Percentiles rank a stretch among this genome's conserved stretches.
Conservation (phyloP, 2,797 vertebrate genomes). For the Chanos chanos region DNA sequence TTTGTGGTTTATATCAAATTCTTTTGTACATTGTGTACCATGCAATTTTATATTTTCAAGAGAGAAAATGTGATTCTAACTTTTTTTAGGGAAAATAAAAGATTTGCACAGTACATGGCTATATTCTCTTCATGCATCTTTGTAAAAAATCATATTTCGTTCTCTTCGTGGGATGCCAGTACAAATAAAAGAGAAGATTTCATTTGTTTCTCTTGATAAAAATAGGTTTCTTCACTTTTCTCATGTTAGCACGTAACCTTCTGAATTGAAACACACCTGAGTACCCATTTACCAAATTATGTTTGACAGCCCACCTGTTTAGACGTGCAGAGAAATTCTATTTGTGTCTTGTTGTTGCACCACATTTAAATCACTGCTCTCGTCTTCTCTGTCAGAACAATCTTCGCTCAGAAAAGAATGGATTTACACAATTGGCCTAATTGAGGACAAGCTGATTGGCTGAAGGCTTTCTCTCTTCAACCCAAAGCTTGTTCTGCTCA, state of each 20-base stretch:
- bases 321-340: constrained; percentile 17
- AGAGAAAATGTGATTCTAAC: too few relatives aligned
- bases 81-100: too few relatives aligned
- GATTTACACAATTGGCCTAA: constrained; percentile 36
- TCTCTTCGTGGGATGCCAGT: too few relatives aligned
- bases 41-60: too few relatives aligned
- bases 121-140: too few relatives aligned
- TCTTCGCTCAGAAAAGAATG: constrained; percentile 23
- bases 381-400: constrained; percentile 32
- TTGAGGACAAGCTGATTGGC: constrained; percentile 38
- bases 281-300: constrained; percentile 8
- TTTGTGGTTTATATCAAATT: too few relatives aligned
- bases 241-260: not conserved
- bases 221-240: not conserved
- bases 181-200: too few relatives aligned
- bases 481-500: constrained; percentile 6
- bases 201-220: too few relatives aligned
- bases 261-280: constrained; percentile 21
- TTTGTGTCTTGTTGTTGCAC: constrained; percentile 6
- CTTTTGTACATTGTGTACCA: too few relatives aligned
- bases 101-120: too few relatives aligned
- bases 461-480: constrained; percentile 24
- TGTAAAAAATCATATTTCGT: too few relatives aligned
- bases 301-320: constrained; percentile 27
- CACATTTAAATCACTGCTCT: constrained; percentile 18